Base-by-base conservation (phyloP, 2,888 invertebrate genomes). In the Keiferia lycopersicella region DNA sequence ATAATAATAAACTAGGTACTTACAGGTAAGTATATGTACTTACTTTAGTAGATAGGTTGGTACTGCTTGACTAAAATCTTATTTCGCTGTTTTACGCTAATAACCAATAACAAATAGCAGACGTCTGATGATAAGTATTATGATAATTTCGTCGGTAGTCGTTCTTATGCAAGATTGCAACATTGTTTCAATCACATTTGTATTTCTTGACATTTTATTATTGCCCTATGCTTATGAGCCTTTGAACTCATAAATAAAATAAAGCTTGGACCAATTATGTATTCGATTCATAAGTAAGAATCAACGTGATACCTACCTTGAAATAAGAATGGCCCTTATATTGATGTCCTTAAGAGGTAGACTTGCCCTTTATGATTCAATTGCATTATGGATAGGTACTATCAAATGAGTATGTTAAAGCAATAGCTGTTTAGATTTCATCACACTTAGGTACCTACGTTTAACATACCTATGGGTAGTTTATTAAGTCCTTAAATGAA, bases 371-470 rank as follows among this genome's bases (percentile, higher is more conserved):
- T 8, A 1, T 39, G 39, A 7, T 16, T 26, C 14, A 26, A 26
- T 4, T 26, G 6, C 22, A 53, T 6, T 53, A 53, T 26, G 2
- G 8, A 6, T 10, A 53, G n/a, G n/a, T n/a, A 26, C 26, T 16
- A 56, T n/a, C n/a, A 56, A 30, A 11, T 12, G 6, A 53, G 34
- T 53, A 34, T n/a, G 30, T 11, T 10, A 34, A 34, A 12, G 59
- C 59, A 59, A 59, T 41, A 59, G 39, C 16, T 41, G 45, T 39
- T 41, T 22, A 26, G 22, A 59, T 59, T 59, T 59, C 59, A 59
- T 59, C 59, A 59, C 56, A 34, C 30, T 34, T 11, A 12, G 14
- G 26, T 14, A 34, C 30, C 22, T 11, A 12, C 26, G 26, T 14
- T 56, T 56, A n/a, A 56, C 56, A 34, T 30, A 30, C 22, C 22